A percentile compares a stretch with the other conserved stretches of the same genome.
These are phyloP conservation scores for Thalassophryne amazonica DNA, from an alignment of 2,797 vertebrate genomes.

Conservation along the genomic window DNA sequence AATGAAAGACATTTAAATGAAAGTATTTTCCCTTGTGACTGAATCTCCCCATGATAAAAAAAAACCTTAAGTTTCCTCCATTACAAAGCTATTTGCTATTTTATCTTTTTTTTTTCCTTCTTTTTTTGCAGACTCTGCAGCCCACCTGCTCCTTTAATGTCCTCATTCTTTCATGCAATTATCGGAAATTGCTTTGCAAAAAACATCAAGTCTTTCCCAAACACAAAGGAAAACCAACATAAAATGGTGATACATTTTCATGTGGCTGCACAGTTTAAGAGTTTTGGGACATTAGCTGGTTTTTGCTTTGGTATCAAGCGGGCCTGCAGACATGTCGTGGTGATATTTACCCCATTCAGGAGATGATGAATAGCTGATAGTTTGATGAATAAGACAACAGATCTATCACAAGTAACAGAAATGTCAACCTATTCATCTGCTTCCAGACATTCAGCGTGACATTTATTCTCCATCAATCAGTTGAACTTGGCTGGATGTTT, in stretches of 20 bases:
- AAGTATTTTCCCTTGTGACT: slow-evolving; percentile 20
- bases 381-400: slow-evolving; percentile 46
- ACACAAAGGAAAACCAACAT: slow-evolving; percentile 1
- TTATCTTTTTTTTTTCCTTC: slow-evolving; percentile 13
- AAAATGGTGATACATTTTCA: slow-evolving; percentile 7
- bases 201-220: background rate
- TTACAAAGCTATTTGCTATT: slow-evolving; percentile 38
- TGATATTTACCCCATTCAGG: slow-evolving; percentile 32
- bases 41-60: slow-evolving; percentile 18
- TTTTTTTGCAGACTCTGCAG: slow-evolving; percentile 3
- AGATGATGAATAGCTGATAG: slow-evolving; percentile 41
- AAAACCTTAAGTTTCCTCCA: slow-evolving; percentile 30
- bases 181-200: slow-evolving; percentile 30
- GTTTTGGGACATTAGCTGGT: slow-evolving; percentile 6
- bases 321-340: background rate
- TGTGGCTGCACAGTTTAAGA: background rate
- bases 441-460: background rate
- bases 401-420: slow-evolving; percentile 38
- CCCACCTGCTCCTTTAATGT: slow-evolving; percentile 20
- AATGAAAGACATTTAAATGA: slow-evolving; percentile 29
- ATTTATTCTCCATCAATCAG: background rate
- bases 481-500: background rate
- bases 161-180: slow-evolving; percentile 36
- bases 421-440: slow-evolving; percentile 48
- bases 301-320: slow-evolving; percentile 9